Percentiles rank a stretch among this genome's conserved stretches.
phyloP scores from a whole-genome alignment of 2,888 invertebrate species.

The Aleiodes leptofemur region DNA sequence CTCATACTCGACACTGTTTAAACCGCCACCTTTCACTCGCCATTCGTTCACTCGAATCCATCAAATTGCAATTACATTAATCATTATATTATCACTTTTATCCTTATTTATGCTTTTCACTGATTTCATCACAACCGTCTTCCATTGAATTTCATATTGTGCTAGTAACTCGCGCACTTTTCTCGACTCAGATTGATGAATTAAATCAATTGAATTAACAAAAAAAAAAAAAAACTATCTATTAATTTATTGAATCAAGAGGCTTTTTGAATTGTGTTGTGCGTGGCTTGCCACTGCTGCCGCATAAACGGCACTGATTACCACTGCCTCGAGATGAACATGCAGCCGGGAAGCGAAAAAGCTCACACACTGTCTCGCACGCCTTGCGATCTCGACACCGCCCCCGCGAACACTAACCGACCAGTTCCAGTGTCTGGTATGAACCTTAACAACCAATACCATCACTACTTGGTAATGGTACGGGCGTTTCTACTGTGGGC shows the following conservation, averaged over 20 bases:
- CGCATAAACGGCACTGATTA: constrained; percentile 75
- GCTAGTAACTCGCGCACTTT: neutral
- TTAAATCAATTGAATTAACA: constrained; percentile 3
- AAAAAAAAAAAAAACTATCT: neutral
- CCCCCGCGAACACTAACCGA: constrained; percentile 70
- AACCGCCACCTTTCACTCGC: constrained; percentile 62
- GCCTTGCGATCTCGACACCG: constrained; percentile 62
- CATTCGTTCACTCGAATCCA: constrained; percentile 59
- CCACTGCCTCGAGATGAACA: constrained; percentile 61
- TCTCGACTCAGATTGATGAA: neutral
- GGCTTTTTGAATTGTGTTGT: constrained; percentile 56
- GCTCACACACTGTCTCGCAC: constrained; percentile 8
- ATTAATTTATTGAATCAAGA: neutral
- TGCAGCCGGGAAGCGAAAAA: constrained; percentile 61
- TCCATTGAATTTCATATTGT: neutral
- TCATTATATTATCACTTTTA: neutral
- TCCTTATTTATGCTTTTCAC: neutral
- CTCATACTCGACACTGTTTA: constrained; percentile 58
- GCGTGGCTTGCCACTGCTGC: constrained; percentile 72
- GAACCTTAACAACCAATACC: constrained; percentile 64
- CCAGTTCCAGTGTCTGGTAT: constrained; percentile 62
- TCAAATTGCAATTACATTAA: constrained; percentile 9
- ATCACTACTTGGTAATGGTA: constrained; percentile 55
- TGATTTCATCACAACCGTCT: constrained; percentile 1
- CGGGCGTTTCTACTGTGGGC: constrained; percentile 64